Evolutionary conservation across 2,888 invertebrate species (phyloP), one percentile per base, ranked within the genome.

Genomic region (Synergus itoensis): DNA sequence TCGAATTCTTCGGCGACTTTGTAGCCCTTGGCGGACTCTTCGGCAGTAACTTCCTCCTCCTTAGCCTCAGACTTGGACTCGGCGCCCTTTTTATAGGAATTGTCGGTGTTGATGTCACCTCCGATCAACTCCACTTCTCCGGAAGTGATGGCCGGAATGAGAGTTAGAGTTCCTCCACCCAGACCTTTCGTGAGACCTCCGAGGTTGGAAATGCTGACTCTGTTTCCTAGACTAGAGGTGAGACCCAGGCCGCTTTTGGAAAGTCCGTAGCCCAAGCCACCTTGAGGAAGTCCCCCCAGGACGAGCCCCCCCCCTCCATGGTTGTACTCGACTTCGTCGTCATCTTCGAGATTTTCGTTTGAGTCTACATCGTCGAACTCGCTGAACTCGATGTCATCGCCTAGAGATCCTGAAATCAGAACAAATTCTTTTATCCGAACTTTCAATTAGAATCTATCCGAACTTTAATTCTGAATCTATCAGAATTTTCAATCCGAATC

Each of bases 1-100:
- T 90, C 88, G 65, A 84, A 90, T 4, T 84, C 80, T 53, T 89
- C 88, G 18, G 83, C 81, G 2, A 84, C 88, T 76, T 89, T 89
- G 85, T 86, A 88, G n/a, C 88, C 89, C 64, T 89, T 87, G 41
- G 86, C 81, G 7, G 83, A 84, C 60, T 89, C 85, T 40, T 84
- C 81, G 5, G 86, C 87, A n/a, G 79, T 81, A 11, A 81, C 82
- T 1, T 83, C 80, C 62, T 84, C 84, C 57, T 88, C 86, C 14
- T 82, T 85, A n/a, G 82, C 83, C 65, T 88, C 84, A 69, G 81
- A 82, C 7, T 85, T 82, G 28, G 81, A 77, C 1, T 84, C 85
- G 7, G 86, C 86, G 1, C 87, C 86, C 28, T 87, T 82, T 8
- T 82, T 43, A 57, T 78, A 79, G 0, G 80, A 79, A n/a, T 83